Base-by-base conservation (phyloP, 2,113 vertebrate genomes). In the Bufo gargarizans region DNA sequence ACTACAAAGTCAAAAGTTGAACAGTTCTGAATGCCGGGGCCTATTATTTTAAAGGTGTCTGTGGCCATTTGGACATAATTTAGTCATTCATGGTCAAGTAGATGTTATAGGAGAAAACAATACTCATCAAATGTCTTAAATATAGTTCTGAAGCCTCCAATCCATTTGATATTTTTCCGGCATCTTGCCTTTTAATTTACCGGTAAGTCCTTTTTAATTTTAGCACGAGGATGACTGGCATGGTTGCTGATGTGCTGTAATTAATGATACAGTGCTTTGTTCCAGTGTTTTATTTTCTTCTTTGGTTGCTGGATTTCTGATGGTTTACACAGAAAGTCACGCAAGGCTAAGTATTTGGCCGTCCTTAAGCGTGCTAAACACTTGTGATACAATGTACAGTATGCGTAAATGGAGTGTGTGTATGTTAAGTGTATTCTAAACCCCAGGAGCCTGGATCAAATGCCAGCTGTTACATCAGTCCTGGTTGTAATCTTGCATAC, bases 381-480 rank as follows among this genome's bases (percentile, higher is more conserved):
- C 84, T 92, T 88, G 91, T 90, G 71, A 53, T 88, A 49, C 63
- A 86, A 53, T 88, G 22, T 92, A 87, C 90, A 56, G 0, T 91
- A 79, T 91, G 91, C 91, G 90, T 90, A 93, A 94, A 91, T 58
- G 49, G 81, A 89, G 84, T 89, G 69, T 49, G 79, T 93, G 92
- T 94, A 91, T 95, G 90, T 86, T 92, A 92, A 93, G 86, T 90
- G 50, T 91, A 88, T 67, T 83, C 90, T 92, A 77, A 93, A 93
- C 77, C 91, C 91, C 91, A 93, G 92, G 94, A 95, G 95, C 96
- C 97, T 96, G 96, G 96, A 95, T 95, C 95, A 95, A 93, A 96
- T 95, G 96, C 96, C 96, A 98, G 95, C 95, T 97, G 95, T 98
- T 98, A 96, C 94, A 95, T 96, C 96, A 95, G 91, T 93, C 91